phyloP scores from a whole-genome alignment of 1,140 invertebrate genomes.

The Pogonomyrmex barbatus region DNA sequence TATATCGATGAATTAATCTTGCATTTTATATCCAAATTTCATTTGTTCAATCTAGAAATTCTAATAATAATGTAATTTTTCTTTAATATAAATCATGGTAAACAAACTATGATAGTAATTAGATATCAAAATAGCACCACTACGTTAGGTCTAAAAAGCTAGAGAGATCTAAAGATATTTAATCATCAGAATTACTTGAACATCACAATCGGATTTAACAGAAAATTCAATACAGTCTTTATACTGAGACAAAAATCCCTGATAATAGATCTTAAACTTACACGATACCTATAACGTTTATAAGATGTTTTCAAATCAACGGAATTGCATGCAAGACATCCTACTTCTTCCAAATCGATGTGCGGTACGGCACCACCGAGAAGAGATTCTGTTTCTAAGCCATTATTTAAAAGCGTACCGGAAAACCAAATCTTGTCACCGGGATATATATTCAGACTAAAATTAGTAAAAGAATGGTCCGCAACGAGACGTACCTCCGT shows the following conservation, averaged over 20 bases:
- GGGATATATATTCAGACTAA: slow-evolving; percentile 88
- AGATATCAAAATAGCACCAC: not conserved
- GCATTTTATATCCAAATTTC: slow-evolving; percentile 3
- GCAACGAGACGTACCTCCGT: slow-evolving; percentile 88
- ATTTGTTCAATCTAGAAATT: slow-evolving; percentile 7
- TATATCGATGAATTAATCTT: slow-evolving; percentile 6
- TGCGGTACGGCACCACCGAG: slow-evolving; percentile 87
- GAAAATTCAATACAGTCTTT: slow-evolving; percentile 91
- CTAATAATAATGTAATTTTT: not conserved
- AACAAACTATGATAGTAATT: not conserved
- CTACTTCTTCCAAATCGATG: slow-evolving; percentile 88
- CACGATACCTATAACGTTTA: slow-evolving; percentile 84
- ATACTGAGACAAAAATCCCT: slow-evolving; percentile 88
- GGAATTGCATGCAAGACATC: slow-evolving; percentile 89
- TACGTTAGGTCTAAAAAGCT: slow-evolving; percentile 22
- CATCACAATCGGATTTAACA: slow-evolving; percentile 91
- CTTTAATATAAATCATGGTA: slow-evolving; percentile 4
- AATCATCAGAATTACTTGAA: slow-evolving; percentile 88
- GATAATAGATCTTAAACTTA: slow-evolving; percentile 85
- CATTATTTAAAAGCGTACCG: slow-evolving; percentile 86
- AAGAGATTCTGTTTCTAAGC: slow-evolving; percentile 82
- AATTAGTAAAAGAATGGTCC: slow-evolving; percentile 90
- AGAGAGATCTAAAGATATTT: slow-evolving; percentile 26
- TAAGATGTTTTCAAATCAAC: slow-evolving; percentile 85
- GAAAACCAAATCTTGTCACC: slow-evolving; percentile 91